Percentiles rank a stretch among this genome's conserved stretches.
Evolutionary conservation across 2,113 vertebrate species (phyloP).

Genomic region (Falcunculus frontatus): DNA sequence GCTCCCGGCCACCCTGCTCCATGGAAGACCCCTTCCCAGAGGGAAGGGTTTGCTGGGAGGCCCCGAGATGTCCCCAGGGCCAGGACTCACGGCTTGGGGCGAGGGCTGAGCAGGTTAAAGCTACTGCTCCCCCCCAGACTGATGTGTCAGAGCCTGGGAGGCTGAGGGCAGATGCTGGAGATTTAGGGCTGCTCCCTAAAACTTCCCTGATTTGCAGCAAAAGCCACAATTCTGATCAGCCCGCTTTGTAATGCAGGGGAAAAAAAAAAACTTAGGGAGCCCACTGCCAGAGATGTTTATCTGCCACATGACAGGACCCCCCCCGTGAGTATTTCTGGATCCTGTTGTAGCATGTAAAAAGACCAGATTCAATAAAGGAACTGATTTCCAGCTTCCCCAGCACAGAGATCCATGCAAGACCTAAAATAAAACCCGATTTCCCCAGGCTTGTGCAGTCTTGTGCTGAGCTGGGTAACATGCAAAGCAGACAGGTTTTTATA

Average conservation of each 20-base stretch:
- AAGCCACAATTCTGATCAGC: background rate
- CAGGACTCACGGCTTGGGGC: fast-evolving
- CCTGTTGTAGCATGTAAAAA: slow-evolving; percentile 68
- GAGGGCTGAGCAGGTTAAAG: background rate
- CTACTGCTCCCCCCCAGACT: background rate
- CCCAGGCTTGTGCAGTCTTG: slow-evolving; percentile 67
- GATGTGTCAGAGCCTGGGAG: background rate
- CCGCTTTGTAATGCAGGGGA: background rate
- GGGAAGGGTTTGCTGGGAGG: background rate
- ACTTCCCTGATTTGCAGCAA: background rate
- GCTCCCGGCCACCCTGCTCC: background rate
- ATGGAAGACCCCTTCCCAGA: background rate
- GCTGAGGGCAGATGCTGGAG: background rate
- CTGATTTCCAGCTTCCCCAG: slow-evolving; percentile 64
- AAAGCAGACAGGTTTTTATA: slow-evolving; percentile 68
- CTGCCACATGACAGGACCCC: slow-evolving; percentile 43
- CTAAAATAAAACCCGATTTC: slow-evolving; percentile 72
- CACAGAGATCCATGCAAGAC: slow-evolving; percentile 48
- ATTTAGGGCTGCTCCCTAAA: background rate
- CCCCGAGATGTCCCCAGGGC: background rate
- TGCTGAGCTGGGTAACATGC: slow-evolving; percentile 58
- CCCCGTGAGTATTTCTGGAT: slow-evolving; percentile 59
- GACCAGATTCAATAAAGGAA: slow-evolving; percentile 67
- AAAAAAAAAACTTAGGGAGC: slow-evolving; percentile 23
- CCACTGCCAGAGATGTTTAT: slow-evolving; percentile 42